Percentiles rank a stretch among this genome's conserved stretches.
Evolutionary conservation across 2,797 vertebrate species (phyloP).

Genomic region (Phylloscopus collybita): DNA sequence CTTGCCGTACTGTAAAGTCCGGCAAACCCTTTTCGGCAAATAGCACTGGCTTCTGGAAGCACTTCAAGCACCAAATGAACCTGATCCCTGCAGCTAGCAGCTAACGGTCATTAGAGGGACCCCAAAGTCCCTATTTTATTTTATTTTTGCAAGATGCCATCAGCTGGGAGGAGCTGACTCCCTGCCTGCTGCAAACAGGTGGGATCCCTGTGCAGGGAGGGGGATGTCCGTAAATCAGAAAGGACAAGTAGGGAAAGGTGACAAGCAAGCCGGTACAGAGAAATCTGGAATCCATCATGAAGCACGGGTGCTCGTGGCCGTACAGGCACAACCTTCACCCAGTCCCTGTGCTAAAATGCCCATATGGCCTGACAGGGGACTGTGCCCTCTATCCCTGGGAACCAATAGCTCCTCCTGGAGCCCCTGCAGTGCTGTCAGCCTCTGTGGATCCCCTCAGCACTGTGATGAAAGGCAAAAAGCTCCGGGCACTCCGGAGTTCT

Average conservation of each 20-base stretch:
- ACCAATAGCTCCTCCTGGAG: neutral
- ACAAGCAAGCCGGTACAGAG: neutral
- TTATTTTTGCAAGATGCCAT: neutral
- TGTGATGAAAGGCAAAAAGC: slow-evolving; percentile 67
- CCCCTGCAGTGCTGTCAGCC: neutral
- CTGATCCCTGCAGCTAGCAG: neutral
- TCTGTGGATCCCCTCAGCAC: slow-evolving; percentile 14
- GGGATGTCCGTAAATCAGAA: neutral
- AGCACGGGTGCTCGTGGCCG: neutral
- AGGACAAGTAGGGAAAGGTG: neutral
- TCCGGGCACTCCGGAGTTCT: slow-evolving; percentile 29
- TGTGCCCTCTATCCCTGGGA: neutral
- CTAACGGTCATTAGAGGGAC: neutral
- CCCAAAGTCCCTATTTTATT: neutral
- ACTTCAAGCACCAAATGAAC: neutral
- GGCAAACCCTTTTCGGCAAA: neutral
- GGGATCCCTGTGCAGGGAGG: neutral
- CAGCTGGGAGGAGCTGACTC: neutral
- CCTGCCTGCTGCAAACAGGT: neutral
- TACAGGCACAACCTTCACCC: neutral
- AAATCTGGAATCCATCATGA: neutral
- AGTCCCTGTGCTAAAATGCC: neutral
- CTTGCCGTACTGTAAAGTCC: fast-evolving
- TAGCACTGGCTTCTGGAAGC: neutral
- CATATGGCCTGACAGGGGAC: neutral